These are phyloP conservation scores for Conops quadrifasciatus DNA, from an alignment of 2,888 invertebrate species.

Conservation along the genomic window DNA sequence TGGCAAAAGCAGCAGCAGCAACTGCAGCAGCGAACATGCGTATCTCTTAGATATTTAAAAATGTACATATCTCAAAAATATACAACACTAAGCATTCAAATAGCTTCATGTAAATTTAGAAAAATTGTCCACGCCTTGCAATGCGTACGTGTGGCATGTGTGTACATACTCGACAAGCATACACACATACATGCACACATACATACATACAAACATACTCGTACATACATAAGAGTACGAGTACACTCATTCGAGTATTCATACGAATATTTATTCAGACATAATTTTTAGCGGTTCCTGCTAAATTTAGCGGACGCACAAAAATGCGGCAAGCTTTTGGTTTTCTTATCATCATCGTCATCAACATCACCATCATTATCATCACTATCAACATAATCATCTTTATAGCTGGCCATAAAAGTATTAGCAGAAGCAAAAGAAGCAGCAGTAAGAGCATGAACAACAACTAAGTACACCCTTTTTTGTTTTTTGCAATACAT, in stretches of 20 bases:
- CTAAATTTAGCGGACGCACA: constrained; percentile 25
- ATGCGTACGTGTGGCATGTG: neutral
- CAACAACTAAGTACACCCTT: no score
- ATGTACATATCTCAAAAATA: constrained; percentile 13
- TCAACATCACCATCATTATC: no score
- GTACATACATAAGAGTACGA: neutral
- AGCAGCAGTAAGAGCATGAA: no score
- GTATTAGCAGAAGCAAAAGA: no score
- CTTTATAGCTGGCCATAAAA: no score
- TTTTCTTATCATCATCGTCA: neutral
- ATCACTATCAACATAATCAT: no score
- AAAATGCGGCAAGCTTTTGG: constrained; percentile 9
- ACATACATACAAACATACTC: neutral
- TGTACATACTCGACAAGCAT: no score
- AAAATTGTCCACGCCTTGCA: constrained; percentile 19
- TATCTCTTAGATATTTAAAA: constrained; percentile 25
- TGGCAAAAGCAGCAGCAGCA: neutral
- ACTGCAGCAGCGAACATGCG: neutral
- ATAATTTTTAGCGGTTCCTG: constrained; percentile 12
- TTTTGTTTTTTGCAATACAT: no score
- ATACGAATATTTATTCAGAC: neutral
- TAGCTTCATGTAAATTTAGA: constrained; percentile 27
- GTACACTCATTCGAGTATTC: no score
- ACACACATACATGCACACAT: neutral
- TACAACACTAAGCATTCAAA: constrained; percentile 11